phyloP scores from a whole-genome alignment of 2,113 vertebrate species.

The Syrrhaptes paradoxus region DNA sequence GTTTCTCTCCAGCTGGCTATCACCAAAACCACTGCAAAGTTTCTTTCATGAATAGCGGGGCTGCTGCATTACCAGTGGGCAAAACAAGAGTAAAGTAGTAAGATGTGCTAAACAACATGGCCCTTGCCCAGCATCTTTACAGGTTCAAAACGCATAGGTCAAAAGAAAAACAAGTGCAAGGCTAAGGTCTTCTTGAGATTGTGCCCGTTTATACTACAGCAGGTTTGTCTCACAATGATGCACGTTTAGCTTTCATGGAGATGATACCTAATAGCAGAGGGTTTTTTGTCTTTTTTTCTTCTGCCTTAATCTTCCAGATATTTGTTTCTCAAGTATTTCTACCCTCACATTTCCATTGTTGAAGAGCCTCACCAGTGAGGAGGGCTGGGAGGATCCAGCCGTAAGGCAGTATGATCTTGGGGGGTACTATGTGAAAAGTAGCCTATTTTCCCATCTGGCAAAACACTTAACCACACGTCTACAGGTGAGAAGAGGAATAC shows the following conservation, averaged over 20 bases:
- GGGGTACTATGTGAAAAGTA: background rate
- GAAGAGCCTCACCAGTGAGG: background rate
- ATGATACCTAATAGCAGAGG: background rate
- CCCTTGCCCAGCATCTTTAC: background rate
- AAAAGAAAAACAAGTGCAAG: background rate
- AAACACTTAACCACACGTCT: fast-evolving
- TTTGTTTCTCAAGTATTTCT: background rate
- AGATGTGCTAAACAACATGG: fast-evolving
- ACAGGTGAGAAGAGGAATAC: background rate
- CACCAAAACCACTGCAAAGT: background rate
- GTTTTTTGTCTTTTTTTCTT: background rate
- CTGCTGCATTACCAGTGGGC: background rate
- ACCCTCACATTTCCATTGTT: background rate
- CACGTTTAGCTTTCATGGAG: background rate
- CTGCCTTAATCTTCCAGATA: background rate
- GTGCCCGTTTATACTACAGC: background rate
- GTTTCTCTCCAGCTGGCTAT: background rate
- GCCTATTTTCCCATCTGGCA: background rate
- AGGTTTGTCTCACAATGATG: background rate
- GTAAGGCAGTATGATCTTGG: fast-evolving
- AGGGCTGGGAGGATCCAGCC: too few relatives aligned
- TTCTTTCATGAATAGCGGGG: background rate
- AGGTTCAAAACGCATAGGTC: background rate
- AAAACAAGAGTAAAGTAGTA: background rate
- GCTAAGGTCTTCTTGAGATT: background rate